Conservation (phyloP, 2,888 invertebrate genomes). For the Leucania comma region DNA sequence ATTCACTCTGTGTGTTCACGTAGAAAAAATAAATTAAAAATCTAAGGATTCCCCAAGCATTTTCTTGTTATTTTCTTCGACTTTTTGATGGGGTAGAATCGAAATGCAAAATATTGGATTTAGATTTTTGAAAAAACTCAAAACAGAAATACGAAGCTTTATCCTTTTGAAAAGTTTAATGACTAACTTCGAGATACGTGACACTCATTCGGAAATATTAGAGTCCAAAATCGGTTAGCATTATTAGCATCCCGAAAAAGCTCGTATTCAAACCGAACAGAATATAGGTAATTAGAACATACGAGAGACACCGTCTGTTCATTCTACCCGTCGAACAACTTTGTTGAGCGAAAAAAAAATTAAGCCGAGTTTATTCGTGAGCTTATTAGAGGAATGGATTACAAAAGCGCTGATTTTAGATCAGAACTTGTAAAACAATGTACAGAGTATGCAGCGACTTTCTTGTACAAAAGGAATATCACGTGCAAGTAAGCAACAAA, state of each 20-base stretch:
- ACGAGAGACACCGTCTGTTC: slow-evolving; percentile 54
- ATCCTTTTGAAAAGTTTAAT: background rate
- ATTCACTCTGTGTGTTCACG: slow-evolving; percentile 80
- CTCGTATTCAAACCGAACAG: slow-evolving; percentile 64
- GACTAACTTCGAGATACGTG: slow-evolving; percentile 28
- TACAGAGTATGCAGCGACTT: slow-evolving; percentile 31
- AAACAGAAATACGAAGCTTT: background rate
- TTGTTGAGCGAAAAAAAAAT: slow-evolving; percentile 25
- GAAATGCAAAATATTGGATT: slow-evolving; percentile 17
- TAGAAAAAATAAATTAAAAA: slow-evolving; percentile 69
- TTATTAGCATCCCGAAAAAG: slow-evolving; percentile 63
- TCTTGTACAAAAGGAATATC: slow-evolving; percentile 82
- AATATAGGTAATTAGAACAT: slow-evolving; percentile 64
- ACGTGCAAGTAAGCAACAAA: slow-evolving; percentile 89
- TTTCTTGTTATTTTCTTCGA: slow-evolving; percentile 39
- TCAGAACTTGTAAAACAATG: slow-evolving; percentile 63
- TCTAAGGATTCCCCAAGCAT: slow-evolving; percentile 38
- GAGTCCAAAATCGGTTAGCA: slow-evolving; percentile 47
- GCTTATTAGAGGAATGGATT: slow-evolving; percentile 58
- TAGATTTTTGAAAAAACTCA: background rate
- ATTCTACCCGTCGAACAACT: slow-evolving; percentile 33
- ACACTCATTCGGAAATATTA: slow-evolving; percentile 44
- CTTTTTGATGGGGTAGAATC: slow-evolving; percentile 5
- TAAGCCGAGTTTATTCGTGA: slow-evolving; percentile 33
- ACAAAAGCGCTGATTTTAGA: slow-evolving; percentile 53